Conservation (phyloP, 2,888 invertebrate species). For the Melinaea menophilus region DNA sequence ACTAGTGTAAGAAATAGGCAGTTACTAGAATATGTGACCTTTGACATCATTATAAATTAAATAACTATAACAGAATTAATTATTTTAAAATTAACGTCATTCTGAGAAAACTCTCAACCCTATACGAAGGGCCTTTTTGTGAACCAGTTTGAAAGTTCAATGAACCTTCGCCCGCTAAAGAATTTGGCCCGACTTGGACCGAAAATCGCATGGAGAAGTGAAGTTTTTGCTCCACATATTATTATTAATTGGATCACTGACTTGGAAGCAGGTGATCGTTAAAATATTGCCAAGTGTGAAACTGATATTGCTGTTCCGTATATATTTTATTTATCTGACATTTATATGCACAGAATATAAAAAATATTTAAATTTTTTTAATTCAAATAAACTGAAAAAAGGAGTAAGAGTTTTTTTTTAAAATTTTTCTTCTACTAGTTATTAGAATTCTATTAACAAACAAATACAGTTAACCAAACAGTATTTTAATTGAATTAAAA, state of each 20-base stretch:
- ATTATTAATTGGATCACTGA: constrained; percentile 75
- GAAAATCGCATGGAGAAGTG: constrained; percentile 68
- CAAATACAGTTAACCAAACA: constrained; percentile 27
- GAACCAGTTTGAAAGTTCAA: constrained; percentile 63
- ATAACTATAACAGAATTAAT: constrained; percentile 18
- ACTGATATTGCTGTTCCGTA: constrained; percentile 41
- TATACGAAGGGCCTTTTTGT: constrained; percentile 63
- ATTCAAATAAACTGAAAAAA: no score
- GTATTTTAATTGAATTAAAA: constrained; percentile 37
- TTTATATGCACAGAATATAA: no score
- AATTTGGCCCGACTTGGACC: constrained; percentile 67
- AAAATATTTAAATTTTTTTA: no score
- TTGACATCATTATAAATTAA: background rate
- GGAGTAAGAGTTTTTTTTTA: no score
- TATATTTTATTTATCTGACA: background rate
- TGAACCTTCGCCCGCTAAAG: constrained; percentile 55
- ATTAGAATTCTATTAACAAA: no score
- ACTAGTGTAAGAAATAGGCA: no score
- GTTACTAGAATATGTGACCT: no score
- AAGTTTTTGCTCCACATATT: constrained; percentile 67
- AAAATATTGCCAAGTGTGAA: constrained; percentile 46
- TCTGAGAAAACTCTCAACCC: constrained; percentile 32
- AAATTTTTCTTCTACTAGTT: no score
- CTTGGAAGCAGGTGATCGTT: constrained; percentile 57
- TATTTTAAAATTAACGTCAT: constrained; percentile 24